Percentiles rank a stretch among this genome's conserved stretches.
Evolutionary conservation across 2,113 vertebrate genomes (phyloP).

Genomic region (Hymenochirus boettgeri): DNA sequence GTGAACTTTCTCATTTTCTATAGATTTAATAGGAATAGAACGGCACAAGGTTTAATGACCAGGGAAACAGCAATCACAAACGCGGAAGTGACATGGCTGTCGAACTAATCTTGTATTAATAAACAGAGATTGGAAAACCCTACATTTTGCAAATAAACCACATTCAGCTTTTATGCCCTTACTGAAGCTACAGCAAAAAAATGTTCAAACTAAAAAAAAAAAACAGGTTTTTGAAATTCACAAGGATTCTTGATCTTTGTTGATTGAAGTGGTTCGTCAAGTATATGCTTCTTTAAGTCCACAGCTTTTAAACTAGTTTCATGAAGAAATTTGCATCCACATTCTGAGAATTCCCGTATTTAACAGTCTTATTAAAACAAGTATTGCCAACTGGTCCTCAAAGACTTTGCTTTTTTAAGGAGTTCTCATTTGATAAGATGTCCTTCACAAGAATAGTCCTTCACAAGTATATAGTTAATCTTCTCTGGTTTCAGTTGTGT

Average conservation of each 20-base stretch:
- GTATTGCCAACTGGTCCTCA: constrained; percentile 58
- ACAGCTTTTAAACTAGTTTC: constrained; percentile 58
- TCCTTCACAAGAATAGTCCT: constrained; percentile 10
- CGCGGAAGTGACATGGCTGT: constrained; percentile 89
- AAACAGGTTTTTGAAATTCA: constrained; percentile 57
- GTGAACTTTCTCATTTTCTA: constrained; percentile 99
- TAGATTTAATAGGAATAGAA: constrained; percentile 99
- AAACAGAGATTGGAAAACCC: constrained; percentile 75
- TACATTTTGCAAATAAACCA: constrained; percentile 34
- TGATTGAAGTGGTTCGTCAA: constrained; percentile 61
- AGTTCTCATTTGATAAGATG: background rate
- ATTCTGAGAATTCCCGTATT: constrained; percentile 58
- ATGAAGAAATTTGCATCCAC: constrained; percentile 57
- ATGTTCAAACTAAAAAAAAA: constrained; percentile 52
- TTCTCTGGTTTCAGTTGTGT: constrained; percentile 2
- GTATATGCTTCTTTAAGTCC: constrained; percentile 64
- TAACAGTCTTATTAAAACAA: constrained; percentile 59
- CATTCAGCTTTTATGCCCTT: background rate
- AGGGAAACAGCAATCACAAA: constrained; percentile 96
- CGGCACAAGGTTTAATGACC: constrained; percentile 99
- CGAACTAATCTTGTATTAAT: constrained; percentile 78
- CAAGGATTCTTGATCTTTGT: constrained; percentile 60
- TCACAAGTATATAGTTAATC: constrained; percentile 5
- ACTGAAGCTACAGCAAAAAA: background rate
- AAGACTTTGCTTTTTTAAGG: constrained; percentile 23